Percentiles rank a stretch among this genome's conserved stretches.
These are phyloP conservation scores for Paramisgurnus dabryanus DNA, from an alignment of 2,113 vertebrate genomes.

Conservation along the genomic window DNA sequence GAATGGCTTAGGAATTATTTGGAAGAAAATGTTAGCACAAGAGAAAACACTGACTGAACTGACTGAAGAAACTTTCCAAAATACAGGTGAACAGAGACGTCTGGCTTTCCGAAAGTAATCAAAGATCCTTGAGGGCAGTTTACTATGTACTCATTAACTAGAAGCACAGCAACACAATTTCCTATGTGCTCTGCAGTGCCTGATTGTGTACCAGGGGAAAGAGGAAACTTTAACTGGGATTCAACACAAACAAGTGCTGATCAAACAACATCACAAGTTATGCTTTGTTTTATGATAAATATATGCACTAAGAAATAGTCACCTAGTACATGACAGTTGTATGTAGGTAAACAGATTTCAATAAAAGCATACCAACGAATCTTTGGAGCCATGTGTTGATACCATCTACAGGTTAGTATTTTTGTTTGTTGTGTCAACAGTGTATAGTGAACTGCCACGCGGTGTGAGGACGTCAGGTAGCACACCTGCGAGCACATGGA, in stretches of 20 bases:
- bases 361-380: neutral
- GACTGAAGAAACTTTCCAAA: neutral
- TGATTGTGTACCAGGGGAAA: neutral
- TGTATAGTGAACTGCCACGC: neutral
- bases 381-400: conserved; percentile 46
- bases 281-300: neutral
- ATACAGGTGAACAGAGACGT: neutral
- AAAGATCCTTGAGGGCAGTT: neutral
- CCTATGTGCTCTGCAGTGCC: neutral
- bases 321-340: neutral
- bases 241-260: neutral
- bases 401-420: conserved; percentile 58
- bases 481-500: conserved; percentile 39
- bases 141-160: neutral
- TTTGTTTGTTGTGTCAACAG: conserved; percentile 62
- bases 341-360: conserved; percentile 19
- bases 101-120: neutral
- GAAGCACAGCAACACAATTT: neutral
- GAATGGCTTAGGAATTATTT: no score
- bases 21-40: no score
- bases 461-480: neutral
- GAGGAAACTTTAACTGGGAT: neutral
- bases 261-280: neutral
- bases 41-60: neutral
- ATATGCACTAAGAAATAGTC: no score